Percentiles rank a stretch among this genome's conserved stretches.
phyloP scores from a whole-genome alignment of 2,888 invertebrate genomes.

The Polymixis flavicincta region DNA sequence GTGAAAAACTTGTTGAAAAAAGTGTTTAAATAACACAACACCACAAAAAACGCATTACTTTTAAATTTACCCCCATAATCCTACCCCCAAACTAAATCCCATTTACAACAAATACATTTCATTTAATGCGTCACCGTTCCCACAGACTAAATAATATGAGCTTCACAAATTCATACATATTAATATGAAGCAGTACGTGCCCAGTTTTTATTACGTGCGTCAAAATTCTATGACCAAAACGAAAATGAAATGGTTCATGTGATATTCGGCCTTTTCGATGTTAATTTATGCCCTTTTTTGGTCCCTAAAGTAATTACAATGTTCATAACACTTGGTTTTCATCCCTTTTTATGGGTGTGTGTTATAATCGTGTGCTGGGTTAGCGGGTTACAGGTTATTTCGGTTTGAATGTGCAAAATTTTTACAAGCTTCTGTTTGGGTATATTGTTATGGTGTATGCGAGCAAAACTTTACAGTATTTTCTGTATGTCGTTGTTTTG shows the following conservation, averaged over 20 bases:
- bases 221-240: conserved; percentile 80
- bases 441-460: conserved; percentile 3
- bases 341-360: conserved; percentile 57
- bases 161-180: conserved; percentile 83
- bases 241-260: conserved; percentile 80
- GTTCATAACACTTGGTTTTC: conserved; percentile 58
- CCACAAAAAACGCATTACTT: background rate
- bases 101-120: conserved; percentile 27
- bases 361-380: conserved; percentile 34
- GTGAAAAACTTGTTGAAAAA: too few species aligned
- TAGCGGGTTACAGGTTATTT: conserved; percentile 41
- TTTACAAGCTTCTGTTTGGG: conserved; percentile 23
- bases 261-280: conserved; percentile 76
- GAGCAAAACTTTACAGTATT: background rate
- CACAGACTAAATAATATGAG: conserved; percentile 69
- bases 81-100: conserved; percentile 39
- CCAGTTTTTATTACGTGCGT: conserved; percentile 79
- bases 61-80: background rate
- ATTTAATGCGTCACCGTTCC: conserved; percentile 40
- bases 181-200: conserved; percentile 78
- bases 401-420: conserved; percentile 30
- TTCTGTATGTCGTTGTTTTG: background rate
- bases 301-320: conserved; percentile 64
- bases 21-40: background rate
- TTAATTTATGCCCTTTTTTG: conserved; percentile 74